Evolutionary conservation across 2,113 vertebrate genomes (phyloP).

Genomic region (Xyliphius kryptos): DNA sequence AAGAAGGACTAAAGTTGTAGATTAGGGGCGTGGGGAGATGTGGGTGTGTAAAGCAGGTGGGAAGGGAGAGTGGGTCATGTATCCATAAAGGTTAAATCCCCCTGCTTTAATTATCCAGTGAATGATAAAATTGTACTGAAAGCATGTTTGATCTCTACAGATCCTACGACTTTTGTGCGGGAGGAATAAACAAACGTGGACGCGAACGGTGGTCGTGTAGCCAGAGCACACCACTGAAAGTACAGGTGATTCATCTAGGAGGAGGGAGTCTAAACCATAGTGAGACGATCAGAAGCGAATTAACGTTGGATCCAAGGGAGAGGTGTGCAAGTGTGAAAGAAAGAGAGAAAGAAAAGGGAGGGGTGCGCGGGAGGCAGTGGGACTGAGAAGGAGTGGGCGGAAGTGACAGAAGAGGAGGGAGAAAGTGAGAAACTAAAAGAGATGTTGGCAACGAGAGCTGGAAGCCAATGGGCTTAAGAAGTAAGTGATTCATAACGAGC

Average conservation of each 20-base stretch:
- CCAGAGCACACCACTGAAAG: conserved; percentile 13
- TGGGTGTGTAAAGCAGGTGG: no score
- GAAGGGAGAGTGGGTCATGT: no score
- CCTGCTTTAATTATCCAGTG: no score
- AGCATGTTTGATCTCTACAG: background rate
- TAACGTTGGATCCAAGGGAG: conserved; percentile 9
- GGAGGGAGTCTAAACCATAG: conserved; percentile 15
- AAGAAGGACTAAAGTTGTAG: no score
- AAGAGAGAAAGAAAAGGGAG: conserved; percentile 19
- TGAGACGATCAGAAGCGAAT: conserved; percentile 26
- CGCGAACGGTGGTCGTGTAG: background rate
- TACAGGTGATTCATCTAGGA: conserved; percentile 39
- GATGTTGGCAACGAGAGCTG: conserved; percentile 30
- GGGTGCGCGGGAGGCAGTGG: conserved; percentile 42
- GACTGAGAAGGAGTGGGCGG: conserved; percentile 39
- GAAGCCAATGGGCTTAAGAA: conserved; percentile 31
- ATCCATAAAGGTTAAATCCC: no score
- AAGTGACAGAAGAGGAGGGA: conserved; percentile 41
- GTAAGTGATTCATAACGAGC: conserved; percentile 38
- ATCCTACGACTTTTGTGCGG: background rate
- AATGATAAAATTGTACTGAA: no score
- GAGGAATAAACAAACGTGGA: conserved; percentile 11
- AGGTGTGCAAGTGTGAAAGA: conserved; percentile 17
- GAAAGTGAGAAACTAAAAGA: conserved; percentile 34
- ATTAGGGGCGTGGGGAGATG: no score